These are phyloP conservation scores for Pegoplata infirma DNA, from an alignment of 2,888 invertebrate genomes.

Conservation along the genomic window DNA sequence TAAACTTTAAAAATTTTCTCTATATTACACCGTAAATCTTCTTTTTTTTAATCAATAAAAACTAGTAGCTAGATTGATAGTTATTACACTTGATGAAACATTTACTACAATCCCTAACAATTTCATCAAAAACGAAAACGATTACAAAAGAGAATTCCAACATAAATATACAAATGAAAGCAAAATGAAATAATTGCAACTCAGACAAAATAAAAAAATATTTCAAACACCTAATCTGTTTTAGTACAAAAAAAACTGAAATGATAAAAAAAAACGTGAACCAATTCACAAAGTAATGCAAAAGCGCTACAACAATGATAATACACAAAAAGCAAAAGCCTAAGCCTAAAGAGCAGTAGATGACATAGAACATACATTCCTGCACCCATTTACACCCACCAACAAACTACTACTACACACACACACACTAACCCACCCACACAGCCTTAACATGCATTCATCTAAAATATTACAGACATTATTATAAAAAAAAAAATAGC, in stretches of 20 bases:
- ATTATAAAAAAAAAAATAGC: constrained; percentile 43
- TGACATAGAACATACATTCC: not conserved
- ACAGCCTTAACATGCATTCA: constrained; percentile 33
- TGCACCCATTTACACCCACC: constrained; percentile 14
- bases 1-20: too few relatives aligned
- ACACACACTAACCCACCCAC: constrained; percentile 7
- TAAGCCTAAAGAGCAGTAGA: constrained; percentile 11
- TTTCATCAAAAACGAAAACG: not conserved
- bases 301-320: constrained; percentile 22
- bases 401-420: not conserved
- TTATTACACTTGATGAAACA: not conserved
- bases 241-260: constrained; percentile 32
- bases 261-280: constrained; percentile 36
- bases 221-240: constrained; percentile 35
- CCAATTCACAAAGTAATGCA: constrained; percentile 56
- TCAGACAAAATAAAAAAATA: constrained; percentile 25
- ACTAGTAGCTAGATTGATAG: too few relatives aligned
- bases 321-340: not conserved
- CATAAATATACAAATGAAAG: constrained; percentile 34
- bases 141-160: not conserved
- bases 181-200: constrained; percentile 53
- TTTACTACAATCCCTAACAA: constrained; percentile 2
- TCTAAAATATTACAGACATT: constrained; percentile 48
- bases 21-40: too few relatives aligned
- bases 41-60: too few relatives aligned